Evolutionary conservation across 2,797 vertebrate genomes (phyloP).

Genomic region (Eulemur albifrons): DNA sequence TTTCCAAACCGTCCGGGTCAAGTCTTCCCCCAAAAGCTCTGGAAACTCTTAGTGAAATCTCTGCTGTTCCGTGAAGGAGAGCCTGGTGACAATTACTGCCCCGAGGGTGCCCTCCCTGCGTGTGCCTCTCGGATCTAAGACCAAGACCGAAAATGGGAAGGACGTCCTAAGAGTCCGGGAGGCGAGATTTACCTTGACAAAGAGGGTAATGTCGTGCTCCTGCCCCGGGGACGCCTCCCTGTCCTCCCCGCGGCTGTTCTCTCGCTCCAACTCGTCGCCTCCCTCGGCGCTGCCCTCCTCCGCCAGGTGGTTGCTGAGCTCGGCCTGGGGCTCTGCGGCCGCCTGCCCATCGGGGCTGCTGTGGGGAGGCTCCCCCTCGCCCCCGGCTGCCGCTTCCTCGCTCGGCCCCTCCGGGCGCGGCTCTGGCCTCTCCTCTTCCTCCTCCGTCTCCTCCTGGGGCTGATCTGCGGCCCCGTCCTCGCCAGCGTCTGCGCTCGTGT

Average conservation of each 20-base stretch:
- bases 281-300: background rate
- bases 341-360: background rate
- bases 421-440: background rate
- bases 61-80: fast-evolving
- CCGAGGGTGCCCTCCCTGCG: fast-evolving
- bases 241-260: slow-evolving; percentile 36
- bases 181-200: slow-evolving; percentile 84
- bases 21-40: fast-evolving
- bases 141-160: too few relatives aligned
- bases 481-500: fast-evolving
- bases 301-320: slow-evolving; percentile 50
- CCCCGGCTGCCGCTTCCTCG: background rate
- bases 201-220: slow-evolving; percentile 88
- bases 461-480: background rate
- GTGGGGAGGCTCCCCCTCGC: background rate
- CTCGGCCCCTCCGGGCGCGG: background rate
- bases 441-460: background rate
- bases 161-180: background rate
- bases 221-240: slow-evolving; percentile 7
- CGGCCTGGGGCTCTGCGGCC: background rate
- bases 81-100: fast-evolving
- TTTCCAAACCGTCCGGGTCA: fast-evolving
- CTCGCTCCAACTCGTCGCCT: fast-evolving
- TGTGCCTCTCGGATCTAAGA: background rate
- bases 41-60: background rate